These are phyloP conservation scores for Petroica traversi DNA, from an alignment of 2,113 vertebrate genomes.

Conservation along the genomic window DNA sequence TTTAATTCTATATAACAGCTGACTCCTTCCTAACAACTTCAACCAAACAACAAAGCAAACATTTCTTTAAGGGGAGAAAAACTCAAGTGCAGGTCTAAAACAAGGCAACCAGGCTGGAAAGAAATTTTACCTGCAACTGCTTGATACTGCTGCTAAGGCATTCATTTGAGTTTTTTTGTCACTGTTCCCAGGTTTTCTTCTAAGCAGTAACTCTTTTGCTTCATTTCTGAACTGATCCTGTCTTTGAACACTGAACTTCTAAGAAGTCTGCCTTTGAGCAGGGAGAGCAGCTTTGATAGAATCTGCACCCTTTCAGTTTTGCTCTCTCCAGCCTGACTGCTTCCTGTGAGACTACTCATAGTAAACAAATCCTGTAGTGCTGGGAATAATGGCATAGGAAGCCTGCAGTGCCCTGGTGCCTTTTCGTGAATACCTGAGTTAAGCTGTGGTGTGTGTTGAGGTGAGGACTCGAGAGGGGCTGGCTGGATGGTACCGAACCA, in stretches of 20 bases:
- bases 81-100: not conserved
- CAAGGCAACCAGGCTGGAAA: not conserved
- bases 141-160: not conserved
- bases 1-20: not conserved
- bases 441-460: accelerated
- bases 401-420: not conserved
- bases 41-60: not conserved
- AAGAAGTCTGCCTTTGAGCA: not conserved
- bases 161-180: not conserved
- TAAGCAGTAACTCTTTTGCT: not conserved
- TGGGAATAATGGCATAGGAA: not conserved
- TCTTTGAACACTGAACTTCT: not conserved
- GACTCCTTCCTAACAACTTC: not conserved
- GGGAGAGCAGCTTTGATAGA: not conserved
- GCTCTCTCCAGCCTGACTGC: not conserved
- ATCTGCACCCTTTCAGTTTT: not conserved
- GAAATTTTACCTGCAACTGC: not conserved
- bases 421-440: not conserved
- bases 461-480: not conserved
- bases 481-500: accelerated
- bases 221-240: not conserved
- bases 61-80: not conserved
- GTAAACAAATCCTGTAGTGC: accelerated
- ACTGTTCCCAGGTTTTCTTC: not conserved
- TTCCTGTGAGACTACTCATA: not conserved